phyloP scores from a whole-genome alignment of 1,140 invertebrate species.

The Rhagoletis pomonella region DNA sequence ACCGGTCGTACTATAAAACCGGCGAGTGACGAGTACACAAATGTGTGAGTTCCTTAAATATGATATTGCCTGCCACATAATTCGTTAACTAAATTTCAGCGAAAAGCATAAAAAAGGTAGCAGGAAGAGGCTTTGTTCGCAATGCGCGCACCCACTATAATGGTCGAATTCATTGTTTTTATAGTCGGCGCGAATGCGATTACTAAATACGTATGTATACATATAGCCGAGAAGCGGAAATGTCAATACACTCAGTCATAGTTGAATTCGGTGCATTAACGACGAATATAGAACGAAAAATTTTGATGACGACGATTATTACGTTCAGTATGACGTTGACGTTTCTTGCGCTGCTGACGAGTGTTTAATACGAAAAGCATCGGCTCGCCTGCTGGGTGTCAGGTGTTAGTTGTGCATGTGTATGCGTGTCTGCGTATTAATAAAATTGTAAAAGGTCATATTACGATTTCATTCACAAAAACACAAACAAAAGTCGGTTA shows the following conservation, averaged over 20 bases:
- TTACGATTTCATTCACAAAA: slow-evolving; percentile 51
- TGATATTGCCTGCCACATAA: slow-evolving; percentile 14
- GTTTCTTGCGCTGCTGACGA: background rate
- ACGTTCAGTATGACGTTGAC: slow-evolving; percentile 13
- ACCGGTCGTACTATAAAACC: background rate
- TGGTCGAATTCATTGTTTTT: background rate
- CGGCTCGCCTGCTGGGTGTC: background rate
- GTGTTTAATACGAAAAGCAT: slow-evolving; percentile 22
- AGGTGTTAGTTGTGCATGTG: background rate
- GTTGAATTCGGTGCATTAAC: background rate
- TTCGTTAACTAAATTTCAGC: background rate
- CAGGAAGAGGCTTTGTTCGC: background rate
- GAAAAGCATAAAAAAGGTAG: slow-evolving; percentile 4
- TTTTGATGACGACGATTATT: background rate
- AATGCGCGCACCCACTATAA: background rate
- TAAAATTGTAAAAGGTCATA: slow-evolving; percentile 52
- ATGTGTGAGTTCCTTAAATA: slow-evolving; percentile 3
- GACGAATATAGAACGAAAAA: slow-evolving; percentile 1
- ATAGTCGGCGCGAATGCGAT: background rate
- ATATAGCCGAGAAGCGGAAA: background rate
- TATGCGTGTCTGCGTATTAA: slow-evolving; percentile 10
- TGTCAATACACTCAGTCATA: slow-evolving; percentile 11
- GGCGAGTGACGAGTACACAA: background rate
- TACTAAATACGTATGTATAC: background rate
- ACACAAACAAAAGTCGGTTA: slow-evolving; percentile 44